Percentiles rank a stretch among this genome's conserved stretches.
Evolutionary conservation across 1,140 invertebrate species (phyloP).

Genomic region (Pogonognathellus flavescens): DNA sequence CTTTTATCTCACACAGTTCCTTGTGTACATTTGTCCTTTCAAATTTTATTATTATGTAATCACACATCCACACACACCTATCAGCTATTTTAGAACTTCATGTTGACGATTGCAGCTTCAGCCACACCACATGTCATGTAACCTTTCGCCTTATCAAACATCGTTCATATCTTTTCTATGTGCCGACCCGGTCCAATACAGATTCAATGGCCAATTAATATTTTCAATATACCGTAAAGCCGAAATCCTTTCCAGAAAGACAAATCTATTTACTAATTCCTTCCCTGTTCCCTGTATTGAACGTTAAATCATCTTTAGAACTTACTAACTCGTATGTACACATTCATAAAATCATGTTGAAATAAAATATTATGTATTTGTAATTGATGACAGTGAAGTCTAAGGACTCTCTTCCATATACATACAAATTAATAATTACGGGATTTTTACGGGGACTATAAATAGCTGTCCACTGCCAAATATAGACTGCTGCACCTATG

Average conservation of each 20-base stretch:
- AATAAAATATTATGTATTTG: no score
- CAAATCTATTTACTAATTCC: no score
- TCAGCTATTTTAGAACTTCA: no score
- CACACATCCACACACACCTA: slow-evolving; percentile 18
- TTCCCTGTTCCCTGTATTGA: no score
- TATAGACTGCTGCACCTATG: slow-evolving; percentile 47
- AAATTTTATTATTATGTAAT: slow-evolving; percentile 33
- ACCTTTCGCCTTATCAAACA: slow-evolving; percentile 19
- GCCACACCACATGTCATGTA: slow-evolving; percentile 10
- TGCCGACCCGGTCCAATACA: not conserved
- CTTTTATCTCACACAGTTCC: slow-evolving; percentile 9
- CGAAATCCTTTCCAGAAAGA: no score
- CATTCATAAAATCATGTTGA: no score
- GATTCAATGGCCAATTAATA: not conserved
- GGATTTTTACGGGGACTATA: slow-evolving; percentile 42
- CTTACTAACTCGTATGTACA: no score
- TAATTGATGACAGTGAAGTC: no score
- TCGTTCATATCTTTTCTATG: not conserved
- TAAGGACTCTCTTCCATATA: not conserved
- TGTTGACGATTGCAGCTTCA: slow-evolving; percentile 4
- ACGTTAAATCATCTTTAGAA: no score
- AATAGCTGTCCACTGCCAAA: slow-evolving; percentile 35
- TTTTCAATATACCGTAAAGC: no score
- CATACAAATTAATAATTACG: slow-evolving; percentile 36
- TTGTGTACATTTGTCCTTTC: not conserved